Conservation (phyloP, 1,140 invertebrate species). For the Sinella curviseta region DNA sequence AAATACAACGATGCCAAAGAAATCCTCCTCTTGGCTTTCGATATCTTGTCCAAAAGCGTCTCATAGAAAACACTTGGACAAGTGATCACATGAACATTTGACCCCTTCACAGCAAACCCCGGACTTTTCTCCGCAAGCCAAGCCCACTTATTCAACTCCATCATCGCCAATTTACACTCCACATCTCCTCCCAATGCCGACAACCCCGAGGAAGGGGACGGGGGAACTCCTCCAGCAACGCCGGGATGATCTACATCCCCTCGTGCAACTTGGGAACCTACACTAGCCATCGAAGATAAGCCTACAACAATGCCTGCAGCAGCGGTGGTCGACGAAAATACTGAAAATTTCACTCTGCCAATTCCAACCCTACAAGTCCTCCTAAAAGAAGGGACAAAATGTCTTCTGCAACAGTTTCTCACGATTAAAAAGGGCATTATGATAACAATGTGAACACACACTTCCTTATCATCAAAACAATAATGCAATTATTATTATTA, state of each 20-base stretch:
- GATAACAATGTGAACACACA: no score
- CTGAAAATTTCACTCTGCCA: neutral
- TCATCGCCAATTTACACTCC: neutral
- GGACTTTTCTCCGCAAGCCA: slow-evolving; percentile 71
- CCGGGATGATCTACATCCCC: neutral
- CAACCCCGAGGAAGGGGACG: neutral
- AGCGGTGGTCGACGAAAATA: neutral
- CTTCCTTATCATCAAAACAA: no score
- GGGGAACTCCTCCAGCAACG: neutral
- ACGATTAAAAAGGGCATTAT: neutral
- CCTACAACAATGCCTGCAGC: neutral
- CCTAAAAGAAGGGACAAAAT: slow-evolving; percentile 7
- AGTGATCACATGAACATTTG: slow-evolving; percentile 68
- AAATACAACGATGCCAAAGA: slow-evolving; percentile 89
- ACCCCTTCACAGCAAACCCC: slow-evolving; percentile 69
- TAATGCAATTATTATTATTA: no score
- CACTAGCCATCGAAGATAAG: neutral
- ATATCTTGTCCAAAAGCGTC: slow-evolving; percentile 69
- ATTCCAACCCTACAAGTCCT: neutral
- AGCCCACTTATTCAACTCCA: slow-evolving; percentile 32
- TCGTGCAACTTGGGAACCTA: neutral
- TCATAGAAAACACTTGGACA: slow-evolving; percentile 76
- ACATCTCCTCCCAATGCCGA: neutral
- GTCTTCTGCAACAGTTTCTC: neutral
- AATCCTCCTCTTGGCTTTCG: slow-evolving; percentile 73